Conservation (phyloP, 2,113 vertebrate species). For the Clarias magur region DNA sequence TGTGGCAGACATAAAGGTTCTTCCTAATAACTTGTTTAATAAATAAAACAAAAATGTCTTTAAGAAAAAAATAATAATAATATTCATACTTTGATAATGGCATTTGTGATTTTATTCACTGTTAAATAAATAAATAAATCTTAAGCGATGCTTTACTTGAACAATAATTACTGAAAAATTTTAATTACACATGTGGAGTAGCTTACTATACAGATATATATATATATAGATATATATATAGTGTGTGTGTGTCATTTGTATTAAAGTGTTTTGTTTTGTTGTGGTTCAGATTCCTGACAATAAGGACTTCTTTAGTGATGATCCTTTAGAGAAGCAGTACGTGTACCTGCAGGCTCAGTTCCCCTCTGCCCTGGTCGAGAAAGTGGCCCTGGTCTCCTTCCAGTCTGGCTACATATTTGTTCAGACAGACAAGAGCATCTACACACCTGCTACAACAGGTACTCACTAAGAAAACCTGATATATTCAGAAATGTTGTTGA, state of each 20-base stretch:
- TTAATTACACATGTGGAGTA: no score
- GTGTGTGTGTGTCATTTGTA: no score
- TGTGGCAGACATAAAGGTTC: conserved; percentile 51
- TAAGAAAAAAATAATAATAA: no score
- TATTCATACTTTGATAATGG: not conserved
- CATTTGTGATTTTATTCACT: not conserved
- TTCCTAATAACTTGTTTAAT: no score
- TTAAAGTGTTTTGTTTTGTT: not conserved
- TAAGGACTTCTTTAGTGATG: not conserved
- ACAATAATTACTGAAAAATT: no score
- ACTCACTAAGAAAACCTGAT: not conserved
- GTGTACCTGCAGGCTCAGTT: conserved; percentile 48
- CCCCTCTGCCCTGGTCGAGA: conserved; percentile 35
- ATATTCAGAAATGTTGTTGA: no score
- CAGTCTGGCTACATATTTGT: conserved; percentile 55
- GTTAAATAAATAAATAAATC: not conserved
- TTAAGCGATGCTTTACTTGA: not conserved
- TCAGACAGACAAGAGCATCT: conserved; percentile 56
- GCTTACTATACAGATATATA: no score
- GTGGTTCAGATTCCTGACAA: conserved; percentile 36
- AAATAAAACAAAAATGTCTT: no score
- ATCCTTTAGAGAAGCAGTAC: conserved; percentile 48
- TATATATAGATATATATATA: no score
- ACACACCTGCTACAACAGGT: conserved; percentile 47
- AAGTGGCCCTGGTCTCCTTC: conserved; percentile 50